Base-by-base conservation (phyloP, 2,888 invertebrate genomes). In the Stramonita haemastoma region DNA sequence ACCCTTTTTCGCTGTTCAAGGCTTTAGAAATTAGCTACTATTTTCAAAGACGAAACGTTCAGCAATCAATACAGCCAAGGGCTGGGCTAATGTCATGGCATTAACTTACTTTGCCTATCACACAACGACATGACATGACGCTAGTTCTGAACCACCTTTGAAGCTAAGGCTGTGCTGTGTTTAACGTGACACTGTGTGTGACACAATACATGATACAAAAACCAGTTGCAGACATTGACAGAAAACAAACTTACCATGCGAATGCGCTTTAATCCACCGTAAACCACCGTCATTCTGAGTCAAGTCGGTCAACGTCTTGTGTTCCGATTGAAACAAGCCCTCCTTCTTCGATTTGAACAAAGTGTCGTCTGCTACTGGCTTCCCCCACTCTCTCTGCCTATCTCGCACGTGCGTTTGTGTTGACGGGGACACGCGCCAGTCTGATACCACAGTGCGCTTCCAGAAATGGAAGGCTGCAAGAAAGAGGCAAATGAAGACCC, bases 391-490 rank as follows among this genome's bases (percentile, higher is more conserved):
- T n/a, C 17, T n/a, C 34, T 13, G 0, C 32, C 15, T n/a, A 22
- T 34, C 79, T 34, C 17, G 79, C 79, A 79, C 79, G 79, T 79
- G 79, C 79, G 32, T 79, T 79, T n/a, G 79, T 85, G 85, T 57
- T 22, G 83, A 22, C 22, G 46, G 1, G 26, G 5, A 15, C 17
- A 19, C 5, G 29, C 57, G 57, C 85, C n/a, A 85, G 19, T n/a
- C 87, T 70, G 34, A n/a, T 11, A 26, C n/a, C 1, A 26, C 13
- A 1, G 19, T 22, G 26, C 88, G 88, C 57, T 81, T 88, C 88
- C 88, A 88, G 83, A 88, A 88, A 15, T 81, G 60, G 32, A 81
- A 88, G 26, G 88, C 83, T 29, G 79, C 88, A 32, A 88, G 32
- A n/a, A 88, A 81, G 0, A 88, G 46, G 81, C 88, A 60, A 57